These are phyloP conservation scores for Chironomus tepperi DNA, from an alignment of 1,140 invertebrate genomes.

Conservation along the genomic window DNA sequence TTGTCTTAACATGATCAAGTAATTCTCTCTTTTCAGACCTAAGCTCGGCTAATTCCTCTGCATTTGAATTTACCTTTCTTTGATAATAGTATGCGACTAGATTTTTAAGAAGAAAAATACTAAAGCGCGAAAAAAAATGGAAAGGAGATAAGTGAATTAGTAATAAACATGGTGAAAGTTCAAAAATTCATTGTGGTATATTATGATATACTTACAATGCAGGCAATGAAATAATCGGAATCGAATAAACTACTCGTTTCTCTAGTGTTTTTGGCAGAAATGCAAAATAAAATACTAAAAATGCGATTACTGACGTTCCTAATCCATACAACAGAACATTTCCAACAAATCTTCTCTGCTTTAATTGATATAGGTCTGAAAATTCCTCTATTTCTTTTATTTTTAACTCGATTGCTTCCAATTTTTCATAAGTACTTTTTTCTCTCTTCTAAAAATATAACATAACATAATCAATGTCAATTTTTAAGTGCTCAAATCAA, in stretches of 20 bases:
- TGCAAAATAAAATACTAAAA: constrained; percentile 68
- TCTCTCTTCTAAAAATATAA: constrained; percentile 60
- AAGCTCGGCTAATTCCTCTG: constrained; percentile 62
- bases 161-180: background rate
- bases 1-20: constrained; percentile 93
- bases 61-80: constrained; percentile 70
- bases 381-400: constrained; percentile 73
- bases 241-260: constrained; percentile 59
- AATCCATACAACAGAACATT: constrained; percentile 71
- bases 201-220: constrained; percentile 58
- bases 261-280: constrained; percentile 59
- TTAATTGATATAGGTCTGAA: constrained; percentile 65
- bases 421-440: constrained; percentile 63
- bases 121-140: constrained; percentile 16
- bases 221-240: constrained; percentile 65
- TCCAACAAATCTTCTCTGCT: constrained; percentile 68
- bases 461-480: constrained; percentile 25
- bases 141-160: background rate
- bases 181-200: constrained; percentile 22
- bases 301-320: constrained; percentile 65
- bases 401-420: constrained; percentile 71
- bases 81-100: constrained; percentile 81
- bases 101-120: constrained; percentile 68
- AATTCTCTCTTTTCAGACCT: constrained; percentile 78
- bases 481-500: background rate